Base-by-base conservation (phyloP, 64 coral and sea anemone species). In the Actinia tenebrosa region DNA sequence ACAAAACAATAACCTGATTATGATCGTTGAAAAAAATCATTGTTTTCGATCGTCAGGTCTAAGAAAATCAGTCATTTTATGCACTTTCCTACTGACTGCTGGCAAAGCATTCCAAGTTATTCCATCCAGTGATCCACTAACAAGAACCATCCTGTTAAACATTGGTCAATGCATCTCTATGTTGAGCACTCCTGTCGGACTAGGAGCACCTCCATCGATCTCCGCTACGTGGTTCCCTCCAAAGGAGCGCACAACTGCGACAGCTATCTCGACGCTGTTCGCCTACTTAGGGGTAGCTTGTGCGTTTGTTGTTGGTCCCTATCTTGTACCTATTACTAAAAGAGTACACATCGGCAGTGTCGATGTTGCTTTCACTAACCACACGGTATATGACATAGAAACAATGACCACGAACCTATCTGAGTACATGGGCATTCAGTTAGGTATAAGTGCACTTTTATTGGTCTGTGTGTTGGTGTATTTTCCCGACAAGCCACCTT, bases 151-250 rank as follows among this genome's bases (percentile, higher is more conserved):
- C 78, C 8, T 92, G 22, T 63, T 95, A 52, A 91, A 95, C 56
- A 13, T 80, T 43, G 93, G 93, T 53, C 93, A 95, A 60, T 86
- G 91, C 45, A 71, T 95, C 10, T 8, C 88, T 45, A 91, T 95
- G 55, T 79, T 91, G 44, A 89, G 87, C 10, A 84, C 89, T 42
- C 86, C 90, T 53, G 91, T 95, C 18, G 87, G 86, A 22, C 11
- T 95, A 25, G 90, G 93, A 16, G 90, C 84, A 44, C 89, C 89
- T 19, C 84, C 93, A 15, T 87, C 88, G 3, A 83, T 95, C 3
- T 95, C 93, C 14, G 89, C 93, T 2, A 82, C 93, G 16, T 95
- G 93, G 93, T 95, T 95, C 25, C 89, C 93, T 8, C 63, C 89
- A 10, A 17, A 25, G 10, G 93, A 95, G 77, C 93, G 93, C 11